Base-by-base conservation (phyloP, 2,888 invertebrate genomes). In the Elegia similella region DNA sequence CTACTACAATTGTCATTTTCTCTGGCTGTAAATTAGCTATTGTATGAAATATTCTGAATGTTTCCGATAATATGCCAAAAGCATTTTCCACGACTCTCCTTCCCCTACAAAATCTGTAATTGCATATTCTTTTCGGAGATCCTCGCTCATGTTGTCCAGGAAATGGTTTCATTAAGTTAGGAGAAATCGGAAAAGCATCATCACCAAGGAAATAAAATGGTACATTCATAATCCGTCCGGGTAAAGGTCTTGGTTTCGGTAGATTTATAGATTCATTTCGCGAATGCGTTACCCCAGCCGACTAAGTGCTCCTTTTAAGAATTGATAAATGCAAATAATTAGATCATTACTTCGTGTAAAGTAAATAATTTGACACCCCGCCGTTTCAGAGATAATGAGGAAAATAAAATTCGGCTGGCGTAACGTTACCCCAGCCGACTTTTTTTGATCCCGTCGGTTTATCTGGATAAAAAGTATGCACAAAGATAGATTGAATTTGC, bases 11-110 rank as follows among this genome's bases (percentile, higher is more conserved):
- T 47, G 53, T 52, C 23, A 48, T 43, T 54, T 57, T 58, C 32
- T 57, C 50, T 38, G 42, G 44, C 13, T 58, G 54, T 57, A 59
- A 58, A 47, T 52, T 54, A 42, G 30, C 30, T 13, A 29, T n/a
- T 55, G 57, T 47, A 59, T 59, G 59, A 55, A 61, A 61, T 55
- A 63, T 58, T 61, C 62, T 55, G 29, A 62, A 64, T 60, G 52
- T 59, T 59, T 59, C 55, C 52, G 58, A 47, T 60, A 59, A 61
- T 58, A 52, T 57, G 16, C 55, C 57, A 56, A 60, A 58, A 34
- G 52, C 60, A 47, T 57, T 56, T 56, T 55, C 62, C 16, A 57
- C 60, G 52, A 60, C 60, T 32, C 53, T 57, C 52, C 61, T 56
- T 59, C 53, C 59, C 42, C 61, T 54, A 55, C 52, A 61, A 44